Evolutionary conservation across 2,113 vertebrate species (phyloP).

Genomic region (Microtus richardsoni): DNA sequence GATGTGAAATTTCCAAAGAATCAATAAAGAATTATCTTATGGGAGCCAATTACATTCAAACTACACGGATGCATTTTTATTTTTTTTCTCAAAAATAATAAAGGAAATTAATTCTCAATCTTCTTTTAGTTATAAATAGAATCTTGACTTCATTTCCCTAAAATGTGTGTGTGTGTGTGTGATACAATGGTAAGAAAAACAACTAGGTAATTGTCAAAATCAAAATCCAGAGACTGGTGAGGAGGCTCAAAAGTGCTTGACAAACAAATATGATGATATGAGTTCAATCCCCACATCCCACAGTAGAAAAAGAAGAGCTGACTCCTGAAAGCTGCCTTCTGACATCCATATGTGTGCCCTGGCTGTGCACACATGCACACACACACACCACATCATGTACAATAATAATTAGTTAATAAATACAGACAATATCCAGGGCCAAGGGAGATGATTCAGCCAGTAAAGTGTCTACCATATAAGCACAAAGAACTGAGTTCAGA

Average conservation of each 20-base stretch:
- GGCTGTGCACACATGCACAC: not conserved
- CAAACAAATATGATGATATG: not conserved
- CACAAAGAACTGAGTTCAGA: not conserved
- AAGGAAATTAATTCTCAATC: not conserved
- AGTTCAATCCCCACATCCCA: not conserved
- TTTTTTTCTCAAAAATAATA: not conserved
- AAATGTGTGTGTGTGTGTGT: not conserved
- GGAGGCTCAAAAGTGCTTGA: not conserved
- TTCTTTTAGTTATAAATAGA: constrained; percentile 50
- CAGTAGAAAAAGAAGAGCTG: not conserved
- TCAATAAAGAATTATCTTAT: not conserved
- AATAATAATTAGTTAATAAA: not conserved
- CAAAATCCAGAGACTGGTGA: not conserved
- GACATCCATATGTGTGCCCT: not conserved
- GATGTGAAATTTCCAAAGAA: not conserved
- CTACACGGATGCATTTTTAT: not conserved
- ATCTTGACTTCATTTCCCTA: constrained; percentile 4
- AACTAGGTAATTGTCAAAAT: too few relatives aligned
- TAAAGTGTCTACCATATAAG: not conserved
- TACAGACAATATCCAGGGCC: not conserved
- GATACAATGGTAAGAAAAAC: too few relatives aligned
- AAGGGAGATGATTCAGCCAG: not conserved
- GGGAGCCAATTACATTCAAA: not conserved
- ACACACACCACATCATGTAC: not conserved
- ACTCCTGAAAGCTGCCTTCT: not conserved